A percentile compares a stretch with the other conserved stretches of the same genome.
These are phyloP conservation scores for Equus przewalskii DNA, from an alignment of 2,113 vertebrate genomes.

Conservation along the genomic window DNA sequence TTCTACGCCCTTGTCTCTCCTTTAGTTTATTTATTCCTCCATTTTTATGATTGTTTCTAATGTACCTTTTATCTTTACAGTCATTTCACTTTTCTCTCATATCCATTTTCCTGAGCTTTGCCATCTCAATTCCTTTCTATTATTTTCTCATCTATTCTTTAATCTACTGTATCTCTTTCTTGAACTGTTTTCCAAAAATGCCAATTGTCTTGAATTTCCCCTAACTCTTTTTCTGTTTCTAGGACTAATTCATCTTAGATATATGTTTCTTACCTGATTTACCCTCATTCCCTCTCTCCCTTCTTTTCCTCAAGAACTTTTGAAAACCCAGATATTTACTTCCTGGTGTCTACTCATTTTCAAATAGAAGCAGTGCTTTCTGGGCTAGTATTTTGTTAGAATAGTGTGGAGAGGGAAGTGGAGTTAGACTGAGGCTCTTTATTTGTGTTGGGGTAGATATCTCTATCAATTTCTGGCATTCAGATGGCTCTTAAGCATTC, in stretches of 20 bases:
- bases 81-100: neutral
- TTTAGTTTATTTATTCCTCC: neutral
- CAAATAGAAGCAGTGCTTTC: neutral
- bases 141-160: neutral
- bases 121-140: neutral
- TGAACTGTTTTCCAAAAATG: neutral
- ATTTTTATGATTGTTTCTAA: neutral
- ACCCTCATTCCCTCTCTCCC: neutral
- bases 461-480: fast-evolving
- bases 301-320: neutral
- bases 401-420: neutral
- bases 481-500: too few species aligned
- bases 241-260: too few species aligned
- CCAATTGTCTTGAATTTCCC: neutral
- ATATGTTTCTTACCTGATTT: neutral
- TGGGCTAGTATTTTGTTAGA: neutral
- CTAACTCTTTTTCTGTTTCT: neutral
- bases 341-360: neutral
- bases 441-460: fast-evolving
- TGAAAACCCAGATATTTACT: neutral
- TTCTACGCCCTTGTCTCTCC: neutral
- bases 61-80: neutral
- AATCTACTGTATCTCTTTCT: neutral
- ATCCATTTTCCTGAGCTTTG: neutral
- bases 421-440: too few species aligned